phyloP scores from a whole-genome alignment of 2,888 invertebrate species.

The Orthonychiurus folsomi region DNA sequence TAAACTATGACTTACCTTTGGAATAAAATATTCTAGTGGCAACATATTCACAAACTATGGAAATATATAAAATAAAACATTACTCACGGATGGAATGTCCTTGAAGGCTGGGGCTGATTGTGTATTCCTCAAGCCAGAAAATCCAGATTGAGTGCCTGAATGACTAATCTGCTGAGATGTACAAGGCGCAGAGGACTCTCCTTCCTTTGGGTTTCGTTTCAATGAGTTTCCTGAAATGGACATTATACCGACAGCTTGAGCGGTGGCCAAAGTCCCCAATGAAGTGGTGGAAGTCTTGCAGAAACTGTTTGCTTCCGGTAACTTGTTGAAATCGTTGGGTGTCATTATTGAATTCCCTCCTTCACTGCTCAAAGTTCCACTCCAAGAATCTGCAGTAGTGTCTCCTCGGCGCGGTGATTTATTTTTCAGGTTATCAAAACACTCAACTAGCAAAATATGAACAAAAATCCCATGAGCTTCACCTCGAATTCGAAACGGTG shows the following conservation, averaged over 20 bases:
- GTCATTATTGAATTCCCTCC: too few species aligned
- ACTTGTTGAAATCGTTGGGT: neutral
- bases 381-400: too few species aligned
- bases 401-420: too few species aligned
- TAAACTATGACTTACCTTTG: too few species aligned
- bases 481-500: neutral
- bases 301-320: conserved; percentile 4
- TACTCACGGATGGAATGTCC: neutral
- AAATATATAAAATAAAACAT: neutral
- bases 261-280: conserved; percentile 9
- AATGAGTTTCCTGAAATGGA: neutral
- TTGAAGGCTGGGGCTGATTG: neutral
- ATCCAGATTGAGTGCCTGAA: neutral
- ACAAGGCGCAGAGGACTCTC: neutral
- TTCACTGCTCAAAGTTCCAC: too few species aligned
- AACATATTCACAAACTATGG: too few species aligned
- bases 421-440: conserved; percentile 13
- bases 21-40: too few species aligned
- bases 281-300: conserved; percentile 14
- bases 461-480: conserved; percentile 15
- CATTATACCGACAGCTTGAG: conserved; percentile 5
- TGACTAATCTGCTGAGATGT: too few species aligned
- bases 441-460: conserved; percentile 17
- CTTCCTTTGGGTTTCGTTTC: neutral
- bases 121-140: neutral